Evolutionary conservation across 2,113 vertebrate genomes (phyloP).

Genomic region (Limanda limanda): DNA sequence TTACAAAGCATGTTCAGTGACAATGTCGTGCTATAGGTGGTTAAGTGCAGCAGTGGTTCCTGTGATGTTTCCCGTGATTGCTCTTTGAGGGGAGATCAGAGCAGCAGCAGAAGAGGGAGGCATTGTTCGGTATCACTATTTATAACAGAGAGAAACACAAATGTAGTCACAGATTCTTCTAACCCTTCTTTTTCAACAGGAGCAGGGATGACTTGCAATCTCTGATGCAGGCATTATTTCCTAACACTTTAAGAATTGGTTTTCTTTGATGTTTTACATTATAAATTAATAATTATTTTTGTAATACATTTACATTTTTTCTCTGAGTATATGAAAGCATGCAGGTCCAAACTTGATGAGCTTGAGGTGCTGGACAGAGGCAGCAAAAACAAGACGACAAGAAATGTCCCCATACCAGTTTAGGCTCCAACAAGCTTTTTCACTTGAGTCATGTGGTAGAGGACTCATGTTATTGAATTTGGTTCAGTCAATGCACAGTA

Average conservation of each 20-base stretch:
- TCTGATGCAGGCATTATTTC: background rate
- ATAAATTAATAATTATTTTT: too few relatives aligned
- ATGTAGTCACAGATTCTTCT: background rate
- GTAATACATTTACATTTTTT: too few relatives aligned
- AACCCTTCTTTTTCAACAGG: background rate
- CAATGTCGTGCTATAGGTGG: background rate
- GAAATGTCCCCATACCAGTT: too few relatives aligned
- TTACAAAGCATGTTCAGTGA: background rate
- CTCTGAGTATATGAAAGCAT: too few relatives aligned
- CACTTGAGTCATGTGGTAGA: background rate
- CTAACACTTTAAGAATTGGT: background rate
- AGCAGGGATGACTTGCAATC: background rate
- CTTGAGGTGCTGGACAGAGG: too few relatives aligned
- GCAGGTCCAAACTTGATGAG: too few relatives aligned
- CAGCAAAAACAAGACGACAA: too few relatives aligned
- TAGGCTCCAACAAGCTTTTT: too few relatives aligned
- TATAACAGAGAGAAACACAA: background rate
- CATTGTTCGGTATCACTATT: background rate
- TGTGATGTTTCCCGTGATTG: background rate
- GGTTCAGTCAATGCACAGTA: conserved; percentile 1
- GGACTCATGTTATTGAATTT: background rate
- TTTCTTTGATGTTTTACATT: too few relatives aligned
- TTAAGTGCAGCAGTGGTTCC: background rate
- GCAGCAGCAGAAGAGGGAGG: background rate
- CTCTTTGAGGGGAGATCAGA: background rate